Evolutionary conservation across 2,888 invertebrate genomes (phyloP), one percentile per base, ranked within the genome.

Genomic region (Aelia acuminata): DNA sequence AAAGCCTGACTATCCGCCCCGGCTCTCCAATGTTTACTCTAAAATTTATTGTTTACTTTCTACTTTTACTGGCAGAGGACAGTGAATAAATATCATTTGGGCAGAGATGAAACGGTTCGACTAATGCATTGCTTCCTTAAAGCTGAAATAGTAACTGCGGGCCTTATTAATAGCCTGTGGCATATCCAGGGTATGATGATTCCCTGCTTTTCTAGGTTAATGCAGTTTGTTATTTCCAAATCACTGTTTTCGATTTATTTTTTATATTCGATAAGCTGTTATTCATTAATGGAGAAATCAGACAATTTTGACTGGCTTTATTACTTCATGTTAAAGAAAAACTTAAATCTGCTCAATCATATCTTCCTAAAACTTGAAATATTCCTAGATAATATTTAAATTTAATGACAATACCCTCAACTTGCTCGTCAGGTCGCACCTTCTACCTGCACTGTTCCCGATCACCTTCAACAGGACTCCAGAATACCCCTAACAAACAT

Each of bases 61-160:
- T 70, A 35, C 15, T 35, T 20, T 35, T 7, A 70, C 31, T 70
- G 63, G 10, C 75, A 1, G 39, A 22, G 22, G 80, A 47, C 80
- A 80, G 80, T 80, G 4, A 70, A 70, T 70, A 70, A 70, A 70
- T 70, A 70, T 70, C 63, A 7, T 18, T 3, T 35, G 20, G 63
- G 80, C 43, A 80, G 63, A 80, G 43, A 80, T 80, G 80, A 80
- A 80, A 80, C 39, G 80, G 80, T 80, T 43, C 43, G 3, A 80
- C 80, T 80, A 80, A 80, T 80, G 13, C 80, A 80, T 47, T 43
- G 43, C 80, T 80, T 80, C 80, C 80, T 80, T n/a, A 43, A 80
- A 13, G 80, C 80, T 18, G 80, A 47, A 70, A 70, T 70, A 70
- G 63, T 35, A 35, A 70, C 18, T 70, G 80, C 43, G n/a, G n/a